Conservation (phyloP, 2,888 invertebrate genomes). For the Campoplex nolae region DNA sequence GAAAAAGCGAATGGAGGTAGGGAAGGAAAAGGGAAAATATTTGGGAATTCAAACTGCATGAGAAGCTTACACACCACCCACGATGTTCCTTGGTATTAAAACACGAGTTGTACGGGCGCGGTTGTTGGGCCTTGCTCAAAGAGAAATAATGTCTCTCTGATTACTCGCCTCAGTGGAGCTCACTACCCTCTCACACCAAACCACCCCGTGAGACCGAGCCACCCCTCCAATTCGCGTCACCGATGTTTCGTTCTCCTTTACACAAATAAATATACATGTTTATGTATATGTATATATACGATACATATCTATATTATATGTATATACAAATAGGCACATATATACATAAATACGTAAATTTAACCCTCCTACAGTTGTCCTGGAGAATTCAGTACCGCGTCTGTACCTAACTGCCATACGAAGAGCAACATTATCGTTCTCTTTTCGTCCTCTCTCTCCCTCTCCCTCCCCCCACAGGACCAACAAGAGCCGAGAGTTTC, state of each 20-base stretch:
- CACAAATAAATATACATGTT: constrained; percentile 1
- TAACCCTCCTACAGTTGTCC: constrained; percentile 61
- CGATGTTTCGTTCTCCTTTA: constrained; percentile 35
- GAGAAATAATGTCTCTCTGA: constrained; percentile 85
- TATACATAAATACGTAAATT: constrained; percentile 21
- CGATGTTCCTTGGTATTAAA: constrained; percentile 82
- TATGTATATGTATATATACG: background rate
- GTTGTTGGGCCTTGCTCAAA: constrained; percentile 78
- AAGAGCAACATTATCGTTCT: constrained; percentile 54
- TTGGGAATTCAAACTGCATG: constrained; percentile 67
- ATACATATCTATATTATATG: background rate
- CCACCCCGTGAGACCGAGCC: constrained; percentile 48
- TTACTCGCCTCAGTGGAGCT: constrained; percentile 84
- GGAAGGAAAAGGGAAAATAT: constrained; percentile 36
- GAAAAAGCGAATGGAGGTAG: background rate
- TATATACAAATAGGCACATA: background rate
- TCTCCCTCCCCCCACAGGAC: constrained; percentile 36
- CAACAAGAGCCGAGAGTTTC: constrained; percentile 63
- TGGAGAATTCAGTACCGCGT: constrained; percentile 57
- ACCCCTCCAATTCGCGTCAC: constrained; percentile 43
- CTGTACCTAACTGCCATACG: constrained; percentile 15
- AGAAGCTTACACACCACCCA: constrained; percentile 77
- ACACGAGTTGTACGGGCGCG: constrained; percentile 72
- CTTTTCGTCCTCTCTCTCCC: constrained; percentile 37
- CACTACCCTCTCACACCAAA: constrained; percentile 73